Conservation (phyloP, 2,888 invertebrate species). For the Lysandra bellargus region DNA sequence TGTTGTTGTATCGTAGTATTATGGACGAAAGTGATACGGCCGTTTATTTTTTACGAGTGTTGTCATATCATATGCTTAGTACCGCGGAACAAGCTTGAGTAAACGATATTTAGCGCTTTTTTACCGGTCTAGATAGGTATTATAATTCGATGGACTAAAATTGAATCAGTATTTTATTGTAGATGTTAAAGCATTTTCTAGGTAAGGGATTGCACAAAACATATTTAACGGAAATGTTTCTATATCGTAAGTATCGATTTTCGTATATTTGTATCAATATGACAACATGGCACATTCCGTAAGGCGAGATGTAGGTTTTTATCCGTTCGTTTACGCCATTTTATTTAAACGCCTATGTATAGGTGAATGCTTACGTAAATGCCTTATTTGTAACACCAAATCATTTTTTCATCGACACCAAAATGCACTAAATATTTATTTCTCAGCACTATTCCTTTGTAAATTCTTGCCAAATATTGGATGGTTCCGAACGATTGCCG, state of each 20-base stretch:
- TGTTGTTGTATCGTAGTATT: slow-evolving; percentile 57
- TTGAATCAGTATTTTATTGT: slow-evolving; percentile 60
- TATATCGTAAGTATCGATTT: slow-evolving; percentile 61
- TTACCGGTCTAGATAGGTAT: slow-evolving; percentile 37
- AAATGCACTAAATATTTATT: slow-evolving; percentile 22
- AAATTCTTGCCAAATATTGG: slow-evolving; percentile 24
- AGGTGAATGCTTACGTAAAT: slow-evolving; percentile 24
- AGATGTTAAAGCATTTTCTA: slow-evolving; percentile 57
- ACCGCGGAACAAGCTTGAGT: slow-evolving; percentile 54
- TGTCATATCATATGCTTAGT: slow-evolving; percentile 67
- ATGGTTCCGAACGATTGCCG: neutral
- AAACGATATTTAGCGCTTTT: slow-evolving; percentile 49
- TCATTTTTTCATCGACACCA: neutral
- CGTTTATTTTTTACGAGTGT: slow-evolving; percentile 55
- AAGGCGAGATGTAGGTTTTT: slow-evolving; percentile 56
- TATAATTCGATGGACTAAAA: slow-evolving; percentile 44
- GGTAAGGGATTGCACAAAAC: slow-evolving; percentile 68
- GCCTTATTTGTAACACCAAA: slow-evolving; percentile 20
- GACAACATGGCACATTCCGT: slow-evolving; percentile 76
- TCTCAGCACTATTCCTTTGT: slow-evolving; percentile 16
- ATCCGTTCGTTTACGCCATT: slow-evolving; percentile 48
- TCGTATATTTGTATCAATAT: slow-evolving; percentile 48
- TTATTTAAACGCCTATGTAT: slow-evolving; percentile 52
- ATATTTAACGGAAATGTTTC: slow-evolving; percentile 61
- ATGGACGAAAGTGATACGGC: slow-evolving; percentile 43